Evolutionary conservation across 1,140 invertebrate genomes (phyloP).

Genomic region (Sitodiplosis mosellana): DNA sequence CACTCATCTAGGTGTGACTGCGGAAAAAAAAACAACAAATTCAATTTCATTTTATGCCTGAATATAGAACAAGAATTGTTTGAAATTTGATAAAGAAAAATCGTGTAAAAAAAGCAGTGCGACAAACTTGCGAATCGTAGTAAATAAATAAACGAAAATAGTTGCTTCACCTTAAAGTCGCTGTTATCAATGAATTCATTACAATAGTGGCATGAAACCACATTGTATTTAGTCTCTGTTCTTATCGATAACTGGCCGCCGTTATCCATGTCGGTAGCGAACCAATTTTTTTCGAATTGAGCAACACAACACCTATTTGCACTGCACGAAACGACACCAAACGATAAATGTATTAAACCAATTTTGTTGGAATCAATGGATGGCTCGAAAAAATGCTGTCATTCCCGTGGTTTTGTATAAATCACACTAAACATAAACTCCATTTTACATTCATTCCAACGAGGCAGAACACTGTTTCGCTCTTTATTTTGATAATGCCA

Average conservation of each 20-base stretch:
- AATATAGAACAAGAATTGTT: not conserved
- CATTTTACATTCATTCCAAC: too few species aligned
- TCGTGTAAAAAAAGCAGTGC: not conserved
- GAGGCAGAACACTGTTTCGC: too few species aligned
- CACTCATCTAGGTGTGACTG: conserved; percentile 44
- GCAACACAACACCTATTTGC: not conserved
- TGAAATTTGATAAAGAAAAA: conserved; percentile 2
- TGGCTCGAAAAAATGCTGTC: too few species aligned
- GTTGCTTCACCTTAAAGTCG: conserved; percentile 27
- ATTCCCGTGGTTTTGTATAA: too few species aligned
- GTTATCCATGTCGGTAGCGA: not conserved
- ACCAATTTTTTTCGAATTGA: not conserved
- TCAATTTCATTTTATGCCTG: conserved; percentile 1
- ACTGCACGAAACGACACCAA: not conserved
- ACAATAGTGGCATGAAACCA: conserved; percentile 39
- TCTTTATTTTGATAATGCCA: too few species aligned
- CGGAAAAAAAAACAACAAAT: conserved; percentile 7
- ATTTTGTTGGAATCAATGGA: too few species aligned
- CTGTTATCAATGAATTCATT: conserved; percentile 36
- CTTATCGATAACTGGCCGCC: not conserved
- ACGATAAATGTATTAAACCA: not conserved
- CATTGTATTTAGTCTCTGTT: conserved; percentile 13
- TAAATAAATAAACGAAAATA: not conserved
- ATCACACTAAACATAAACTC: too few species aligned
- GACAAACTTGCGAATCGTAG: not conserved